These are phyloP conservation scores for Stegostoma tigrinum DNA, from an alignment of 2,113 vertebrate species.

Conservation along the genomic window DNA sequence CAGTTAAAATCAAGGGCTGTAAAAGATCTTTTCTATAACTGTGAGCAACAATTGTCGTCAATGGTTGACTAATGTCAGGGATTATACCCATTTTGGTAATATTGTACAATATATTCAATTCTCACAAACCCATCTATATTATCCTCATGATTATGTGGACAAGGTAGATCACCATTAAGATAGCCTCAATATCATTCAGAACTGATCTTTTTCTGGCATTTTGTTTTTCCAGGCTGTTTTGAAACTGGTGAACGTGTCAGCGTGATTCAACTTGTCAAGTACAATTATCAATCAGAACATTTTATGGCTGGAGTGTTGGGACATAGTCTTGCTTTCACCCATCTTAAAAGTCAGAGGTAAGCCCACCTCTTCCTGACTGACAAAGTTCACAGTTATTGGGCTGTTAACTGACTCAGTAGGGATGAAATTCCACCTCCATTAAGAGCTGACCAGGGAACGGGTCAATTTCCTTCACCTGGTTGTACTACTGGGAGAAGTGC, in stretches of 20 bases:
- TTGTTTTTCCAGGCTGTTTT: background rate
- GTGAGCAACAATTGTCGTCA: background rate
- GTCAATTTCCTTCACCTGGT: too few species aligned
- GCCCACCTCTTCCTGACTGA: too few species aligned
- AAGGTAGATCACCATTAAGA: background rate
- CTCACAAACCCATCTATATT: background rate
- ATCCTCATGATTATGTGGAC: background rate
- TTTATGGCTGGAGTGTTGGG: background rate
- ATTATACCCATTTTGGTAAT: background rate
- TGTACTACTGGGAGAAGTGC: too few species aligned
- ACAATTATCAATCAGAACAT: background rate
- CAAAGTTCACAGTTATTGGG: too few species aligned
- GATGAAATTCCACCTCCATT: too few species aligned
- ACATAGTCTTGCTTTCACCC: too few species aligned
- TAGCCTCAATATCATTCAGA: slow-evolving; percentile 52
- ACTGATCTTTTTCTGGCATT: slow-evolving; percentile 34
- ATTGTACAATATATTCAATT: background rate
- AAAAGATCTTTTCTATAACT: background rate
- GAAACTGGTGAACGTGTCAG: background rate
- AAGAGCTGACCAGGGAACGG: too few species aligned
- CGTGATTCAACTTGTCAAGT: background rate
- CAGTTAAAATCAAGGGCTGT: background rate
- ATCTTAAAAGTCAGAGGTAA: too few species aligned
- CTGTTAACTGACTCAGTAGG: too few species aligned
- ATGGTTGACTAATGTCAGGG: background rate